A percentile compares a stretch with the other conserved stretches of the same genome.
Evolutionary conservation across 2,113 vertebrate species (phyloP).

Genomic region (Phalacrocorax carbo): DNA sequence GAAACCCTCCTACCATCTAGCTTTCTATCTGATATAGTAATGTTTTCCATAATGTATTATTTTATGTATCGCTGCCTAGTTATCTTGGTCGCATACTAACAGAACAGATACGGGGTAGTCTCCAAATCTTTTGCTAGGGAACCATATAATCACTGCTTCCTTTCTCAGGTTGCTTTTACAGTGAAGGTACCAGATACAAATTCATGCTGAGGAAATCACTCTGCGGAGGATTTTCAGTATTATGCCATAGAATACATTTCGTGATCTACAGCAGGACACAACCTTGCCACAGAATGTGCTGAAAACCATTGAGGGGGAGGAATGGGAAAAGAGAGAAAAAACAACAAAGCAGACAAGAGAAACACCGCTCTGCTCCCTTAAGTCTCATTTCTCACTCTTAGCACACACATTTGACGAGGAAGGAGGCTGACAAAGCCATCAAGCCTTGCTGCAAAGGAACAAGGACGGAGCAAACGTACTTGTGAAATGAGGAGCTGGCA

Average conservation of each 20-base stretch:
- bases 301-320: background rate
- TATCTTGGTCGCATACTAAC: background rate
- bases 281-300: background rate
- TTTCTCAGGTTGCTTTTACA: background rate
- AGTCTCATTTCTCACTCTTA: background rate
- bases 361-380: background rate
- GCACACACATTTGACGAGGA: accelerated
- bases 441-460: background rate
- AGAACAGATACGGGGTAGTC: background rate
- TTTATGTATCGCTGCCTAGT: background rate
- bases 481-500: conserved; percentile 92
- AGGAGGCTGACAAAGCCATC: background rate
- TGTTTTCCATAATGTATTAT: background rate
- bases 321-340: background rate
- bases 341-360: background rate
- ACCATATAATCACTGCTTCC: background rate
- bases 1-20: background rate
- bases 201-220: background rate
- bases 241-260: background rate
- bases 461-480: conserved; percentile 43
- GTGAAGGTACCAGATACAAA: background rate
- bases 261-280: background rate
- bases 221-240: background rate
- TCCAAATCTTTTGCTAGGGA: background rate
- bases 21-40: background rate